A percentile compares a stretch with the other conserved stretches of the same genome.
Conservation (phyloP, 1,140 invertebrate species). For the Venturia canescens region DNA sequence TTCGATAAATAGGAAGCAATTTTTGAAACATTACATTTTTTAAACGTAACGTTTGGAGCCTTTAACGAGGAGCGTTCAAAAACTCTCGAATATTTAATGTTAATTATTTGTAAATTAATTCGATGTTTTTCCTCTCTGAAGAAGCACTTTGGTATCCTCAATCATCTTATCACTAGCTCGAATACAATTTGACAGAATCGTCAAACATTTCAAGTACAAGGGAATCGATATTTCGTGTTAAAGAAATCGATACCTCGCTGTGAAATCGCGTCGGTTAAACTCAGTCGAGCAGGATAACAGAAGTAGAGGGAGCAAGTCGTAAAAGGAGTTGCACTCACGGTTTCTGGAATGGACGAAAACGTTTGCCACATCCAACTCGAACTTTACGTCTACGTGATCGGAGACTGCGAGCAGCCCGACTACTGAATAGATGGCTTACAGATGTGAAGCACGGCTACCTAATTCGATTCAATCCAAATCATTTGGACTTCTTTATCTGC, state of each 20-base stretch:
- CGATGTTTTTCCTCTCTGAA: too few species aligned
- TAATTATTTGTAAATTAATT: too few species aligned
- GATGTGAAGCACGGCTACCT: conserved; percentile 64
- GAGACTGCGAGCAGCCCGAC: conserved; percentile 60
- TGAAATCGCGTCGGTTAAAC: neutral
- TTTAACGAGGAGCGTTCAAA: too few species aligned
- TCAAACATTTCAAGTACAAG: neutral
- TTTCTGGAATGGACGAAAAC: conserved; percentile 40
- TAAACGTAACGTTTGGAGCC: too few species aligned
- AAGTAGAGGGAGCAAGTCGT: neutral
- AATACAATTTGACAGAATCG: neutral
- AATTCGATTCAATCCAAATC: conserved; percentile 68
- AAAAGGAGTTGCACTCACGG: conserved; percentile 2
- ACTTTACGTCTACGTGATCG: conserved; percentile 59
- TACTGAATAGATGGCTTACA: conserved; percentile 66
- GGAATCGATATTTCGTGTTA: conserved; percentile 4
- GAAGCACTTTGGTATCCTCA: too few species aligned
- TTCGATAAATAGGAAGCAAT: too few species aligned
- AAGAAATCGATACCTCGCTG: conserved; percentile 8
- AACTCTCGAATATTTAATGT: neutral
- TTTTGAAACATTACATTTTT: too few species aligned
- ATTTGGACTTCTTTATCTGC: conserved; percentile 49
- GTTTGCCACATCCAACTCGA: conserved; percentile 13
- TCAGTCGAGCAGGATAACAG: neutral
- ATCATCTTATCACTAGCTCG: neutral